Evolutionary conservation across 2,797 vertebrate species (phyloP).

Genomic region (Urocyon cinereoargenteus): DNA sequence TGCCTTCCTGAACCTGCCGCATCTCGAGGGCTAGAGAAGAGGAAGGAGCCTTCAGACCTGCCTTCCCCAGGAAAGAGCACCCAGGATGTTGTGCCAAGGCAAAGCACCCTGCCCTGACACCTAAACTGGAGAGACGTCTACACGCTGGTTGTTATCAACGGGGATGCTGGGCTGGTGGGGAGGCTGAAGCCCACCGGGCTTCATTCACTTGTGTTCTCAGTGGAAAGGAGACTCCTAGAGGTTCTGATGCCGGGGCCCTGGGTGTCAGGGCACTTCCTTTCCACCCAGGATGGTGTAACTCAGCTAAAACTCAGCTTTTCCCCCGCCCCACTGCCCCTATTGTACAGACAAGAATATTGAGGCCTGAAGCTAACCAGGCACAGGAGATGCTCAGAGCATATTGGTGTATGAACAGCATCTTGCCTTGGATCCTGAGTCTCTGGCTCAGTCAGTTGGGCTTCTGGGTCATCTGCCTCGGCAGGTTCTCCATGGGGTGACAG

Average conservation of each 20-base stretch:
- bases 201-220: neutral
- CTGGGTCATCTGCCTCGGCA: neutral
- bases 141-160: accelerated
- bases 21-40: neutral
- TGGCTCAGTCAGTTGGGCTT: neutral
- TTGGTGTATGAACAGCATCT: accelerated
- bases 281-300: neutral
- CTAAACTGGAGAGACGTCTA: neutral
- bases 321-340: too few species aligned
- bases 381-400: accelerated
- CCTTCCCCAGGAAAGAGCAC: neutral
- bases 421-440: accelerated
- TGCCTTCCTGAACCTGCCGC: neutral
- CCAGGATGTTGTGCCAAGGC: neutral
- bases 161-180: neutral
- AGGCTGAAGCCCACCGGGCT: neutral
- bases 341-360: neutral
- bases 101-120: neutral
- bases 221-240: neutral
- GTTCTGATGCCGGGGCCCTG: neutral
- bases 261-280: neutral
- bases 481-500: accelerated
- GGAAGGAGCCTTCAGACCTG: neutral
- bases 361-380: neutral
- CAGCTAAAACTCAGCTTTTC: neutral